phyloP scores from a whole-genome alignment of 2,888 invertebrate genomes.

The Oasisia sp. region DNA sequence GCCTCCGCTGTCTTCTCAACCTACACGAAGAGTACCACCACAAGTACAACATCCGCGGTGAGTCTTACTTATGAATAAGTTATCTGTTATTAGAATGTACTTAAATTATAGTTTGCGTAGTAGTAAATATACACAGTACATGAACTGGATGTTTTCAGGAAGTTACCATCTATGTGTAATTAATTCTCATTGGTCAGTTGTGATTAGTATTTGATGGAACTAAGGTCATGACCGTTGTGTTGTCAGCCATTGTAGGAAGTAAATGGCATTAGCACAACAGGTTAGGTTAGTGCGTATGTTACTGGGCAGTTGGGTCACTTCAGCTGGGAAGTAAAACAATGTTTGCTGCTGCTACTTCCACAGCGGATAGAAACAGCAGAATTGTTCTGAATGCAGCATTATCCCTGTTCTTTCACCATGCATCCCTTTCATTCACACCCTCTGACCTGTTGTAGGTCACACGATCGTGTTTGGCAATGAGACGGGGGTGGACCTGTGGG shows the following conservation, averaged over 20 bases:
- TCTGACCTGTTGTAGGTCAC: conserved; percentile 70
- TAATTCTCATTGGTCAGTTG: too few relatives aligned
- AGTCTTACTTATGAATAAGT: background rate
- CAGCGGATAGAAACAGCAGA: background rate
- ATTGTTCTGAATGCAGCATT: background rate
- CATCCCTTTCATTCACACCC: too few relatives aligned
- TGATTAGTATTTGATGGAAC: background rate
- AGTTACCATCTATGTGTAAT: too few relatives aligned
- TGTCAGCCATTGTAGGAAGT: background rate
- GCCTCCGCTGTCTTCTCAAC: conserved; percentile 83
- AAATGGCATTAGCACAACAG: background rate
- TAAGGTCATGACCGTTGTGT: background rate
- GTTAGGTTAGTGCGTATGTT: background rate
- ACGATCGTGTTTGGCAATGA: conserved; percentile 87
- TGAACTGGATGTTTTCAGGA: too few relatives aligned
- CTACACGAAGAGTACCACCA: conserved; percentile 65
- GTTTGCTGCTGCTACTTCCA: background rate
- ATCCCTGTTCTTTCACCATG: too few relatives aligned
- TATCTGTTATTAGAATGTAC: too few relatives aligned
- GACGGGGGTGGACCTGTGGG: conserved; percentile 90
- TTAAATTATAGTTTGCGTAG: too few relatives aligned
- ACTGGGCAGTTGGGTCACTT: background rate
- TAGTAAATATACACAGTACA: too few relatives aligned
- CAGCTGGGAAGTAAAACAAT: background rate
- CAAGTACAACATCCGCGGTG: conserved; percentile 28